phyloP scores from a whole-genome alignment of 1,140 invertebrate genomes.

The Meloidogyne hapla region DNA sequence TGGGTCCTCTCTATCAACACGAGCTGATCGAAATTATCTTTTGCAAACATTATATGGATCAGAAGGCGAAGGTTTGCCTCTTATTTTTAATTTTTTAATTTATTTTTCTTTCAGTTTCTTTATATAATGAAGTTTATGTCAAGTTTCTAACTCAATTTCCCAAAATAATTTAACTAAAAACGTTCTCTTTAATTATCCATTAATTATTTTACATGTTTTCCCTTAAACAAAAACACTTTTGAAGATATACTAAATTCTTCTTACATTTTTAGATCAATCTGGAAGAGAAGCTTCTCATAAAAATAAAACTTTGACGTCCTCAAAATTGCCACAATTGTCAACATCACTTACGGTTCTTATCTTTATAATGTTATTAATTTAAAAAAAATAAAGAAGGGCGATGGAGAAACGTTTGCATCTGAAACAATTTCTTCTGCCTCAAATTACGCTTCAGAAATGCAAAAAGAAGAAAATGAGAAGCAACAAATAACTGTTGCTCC shows the following conservation, averaged over 20 bases:
- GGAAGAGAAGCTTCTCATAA: background rate
- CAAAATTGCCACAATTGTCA: background rate
- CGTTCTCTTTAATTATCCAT: too few relatives aligned
- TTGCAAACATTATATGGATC: too few relatives aligned
- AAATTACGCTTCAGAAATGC: background rate
- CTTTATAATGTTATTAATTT: background rate
- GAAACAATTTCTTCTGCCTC: background rate
- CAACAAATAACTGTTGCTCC: slow-evolving; percentile 1
- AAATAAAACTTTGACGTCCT: background rate
- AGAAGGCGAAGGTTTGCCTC: too few relatives aligned
- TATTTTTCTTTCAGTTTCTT: too few relatives aligned
- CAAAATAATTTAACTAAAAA: too few relatives aligned
- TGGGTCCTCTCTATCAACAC: too few relatives aligned
- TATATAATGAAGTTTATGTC: too few relatives aligned
- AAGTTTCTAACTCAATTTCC: too few relatives aligned
- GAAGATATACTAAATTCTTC: background rate
- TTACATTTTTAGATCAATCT: background rate
- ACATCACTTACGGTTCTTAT: background rate
- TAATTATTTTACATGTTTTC: too few relatives aligned
- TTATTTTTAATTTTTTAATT: too few relatives aligned
- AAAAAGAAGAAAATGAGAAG: background rate
- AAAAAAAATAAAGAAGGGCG: background rate
- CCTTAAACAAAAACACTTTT: too few relatives aligned
- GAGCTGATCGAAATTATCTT: too few relatives aligned
- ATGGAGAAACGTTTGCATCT: background rate